Percentiles rank a stretch among this genome's conserved stretches.
Conservation (phyloP, 1,140 invertebrate genomes). For the Macrostomum lignano region DNA sequence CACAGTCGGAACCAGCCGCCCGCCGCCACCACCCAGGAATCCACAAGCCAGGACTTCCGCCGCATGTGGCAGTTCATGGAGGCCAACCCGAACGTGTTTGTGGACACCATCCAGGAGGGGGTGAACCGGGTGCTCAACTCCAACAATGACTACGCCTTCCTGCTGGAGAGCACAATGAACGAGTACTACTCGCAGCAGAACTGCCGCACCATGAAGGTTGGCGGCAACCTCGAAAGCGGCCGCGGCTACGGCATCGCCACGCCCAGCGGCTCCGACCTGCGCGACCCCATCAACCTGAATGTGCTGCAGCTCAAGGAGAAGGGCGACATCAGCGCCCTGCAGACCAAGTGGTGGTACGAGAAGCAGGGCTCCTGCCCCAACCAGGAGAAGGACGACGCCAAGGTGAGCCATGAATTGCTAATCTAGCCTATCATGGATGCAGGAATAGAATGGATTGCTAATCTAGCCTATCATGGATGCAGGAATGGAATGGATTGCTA, state of each 20-base stretch:
- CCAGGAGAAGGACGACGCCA: too few species aligned
- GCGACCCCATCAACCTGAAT: slow-evolving; percentile 19
- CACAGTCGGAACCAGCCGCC: too few species aligned
- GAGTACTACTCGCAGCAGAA: slow-evolving; percentile 25
- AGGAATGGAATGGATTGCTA: too few species aligned
- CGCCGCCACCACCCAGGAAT: too few species aligned
- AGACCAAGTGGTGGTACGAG: slow-evolving; percentile 24
- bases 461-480: too few species aligned
- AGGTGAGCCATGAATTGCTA: too few species aligned
- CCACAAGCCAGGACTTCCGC: slow-evolving; percentile 6
- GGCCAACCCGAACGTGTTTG: slow-evolving; percentile 27
- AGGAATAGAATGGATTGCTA: too few species aligned
- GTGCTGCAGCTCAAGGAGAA: slow-evolving; percentile 23
- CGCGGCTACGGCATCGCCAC: slow-evolving; percentile 80
- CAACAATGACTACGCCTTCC: slow-evolving; percentile 16
- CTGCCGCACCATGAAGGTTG: slow-evolving; percentile 69
- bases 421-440: too few species aligned
- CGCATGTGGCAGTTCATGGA: slow-evolving; percentile 80
- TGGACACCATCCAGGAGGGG: slow-evolving; percentile 12
- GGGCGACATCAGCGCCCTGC: slow-evolving; percentile 15
- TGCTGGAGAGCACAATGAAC: slow-evolving; percentile 22
- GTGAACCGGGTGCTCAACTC: slow-evolving; percentile 32
- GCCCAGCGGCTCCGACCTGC: slow-evolving; percentile 49
- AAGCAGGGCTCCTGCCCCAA: too few species aligned
- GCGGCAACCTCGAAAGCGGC: slow-evolving; percentile 49